phyloP scores from a whole-genome alignment of 2,888 invertebrate genomes.

The Mimachlamys varia region DNA sequence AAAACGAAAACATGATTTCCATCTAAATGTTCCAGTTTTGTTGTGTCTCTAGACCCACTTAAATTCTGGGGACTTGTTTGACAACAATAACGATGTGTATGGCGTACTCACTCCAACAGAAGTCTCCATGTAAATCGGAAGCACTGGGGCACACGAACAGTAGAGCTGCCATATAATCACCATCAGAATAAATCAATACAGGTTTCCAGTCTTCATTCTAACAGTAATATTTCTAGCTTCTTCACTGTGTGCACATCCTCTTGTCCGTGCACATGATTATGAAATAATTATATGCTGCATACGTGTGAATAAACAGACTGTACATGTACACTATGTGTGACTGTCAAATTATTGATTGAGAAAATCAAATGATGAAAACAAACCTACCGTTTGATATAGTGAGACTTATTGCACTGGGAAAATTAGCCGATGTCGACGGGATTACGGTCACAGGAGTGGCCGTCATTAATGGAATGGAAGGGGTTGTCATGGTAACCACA shows the following conservation, averaged over 20 bases:
- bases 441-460: slow-evolving; percentile 40
- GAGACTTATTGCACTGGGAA: slow-evolving; percentile 54
- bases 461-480: slow-evolving; percentile 40
- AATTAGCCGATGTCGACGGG: not conserved
- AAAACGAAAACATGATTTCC: not conserved
- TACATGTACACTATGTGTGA: not conserved
- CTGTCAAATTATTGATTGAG: not conserved
- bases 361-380: not conserved
- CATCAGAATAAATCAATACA: slow-evolving; percentile 11
- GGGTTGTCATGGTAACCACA: slow-evolving; percentile 34
- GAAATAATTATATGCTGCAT: not conserved
- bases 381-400: slow-evolving; percentile 66
- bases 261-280: not conserved
- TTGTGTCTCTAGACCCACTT: not conserved
- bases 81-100: not conserved
- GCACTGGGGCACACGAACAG: not conserved
- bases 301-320: no score
- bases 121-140: not conserved
- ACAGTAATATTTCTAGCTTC: not conserved
- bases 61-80: not conserved
- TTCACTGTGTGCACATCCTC: not conserved
- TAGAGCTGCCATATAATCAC: not conserved
- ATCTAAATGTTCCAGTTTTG: not conserved
- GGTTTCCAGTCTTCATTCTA: not conserved
- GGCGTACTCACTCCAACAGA: not conserved